Conservation (phyloP, 2,113 vertebrate genomes). For the Rana temporaria region DNA sequence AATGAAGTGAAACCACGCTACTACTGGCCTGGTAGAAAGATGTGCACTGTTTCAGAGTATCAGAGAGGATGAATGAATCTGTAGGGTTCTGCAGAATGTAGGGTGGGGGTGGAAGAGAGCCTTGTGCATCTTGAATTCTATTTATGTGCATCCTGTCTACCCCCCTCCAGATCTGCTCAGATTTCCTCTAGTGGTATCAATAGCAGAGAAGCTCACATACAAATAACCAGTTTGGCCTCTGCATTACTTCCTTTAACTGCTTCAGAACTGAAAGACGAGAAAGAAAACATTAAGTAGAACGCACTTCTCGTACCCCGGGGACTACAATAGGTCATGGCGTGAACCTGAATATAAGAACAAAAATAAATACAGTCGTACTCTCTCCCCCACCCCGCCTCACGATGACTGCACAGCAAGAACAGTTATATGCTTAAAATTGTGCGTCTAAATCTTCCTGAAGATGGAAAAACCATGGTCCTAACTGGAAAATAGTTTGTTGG, state of each 20-base stretch:
- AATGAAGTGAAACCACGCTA: too few relatives aligned
- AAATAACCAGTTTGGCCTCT: constrained; percentile 39
- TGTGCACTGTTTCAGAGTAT: background rate
- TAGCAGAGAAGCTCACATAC: constrained; percentile 22
- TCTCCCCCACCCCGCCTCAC: too few relatives aligned
- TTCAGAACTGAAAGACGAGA: background rate
- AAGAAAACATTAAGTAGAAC: background rate
- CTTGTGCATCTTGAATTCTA: constrained; percentile 39
- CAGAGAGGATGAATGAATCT: constrained; percentile 5
- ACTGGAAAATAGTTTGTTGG: too few relatives aligned
- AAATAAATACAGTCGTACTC: too few relatives aligned
- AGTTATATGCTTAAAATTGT: too few relatives aligned
- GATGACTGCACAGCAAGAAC: too few relatives aligned
- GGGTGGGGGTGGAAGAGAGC: background rate
- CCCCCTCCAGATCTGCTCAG: constrained; percentile 31
- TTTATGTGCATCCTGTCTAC: constrained; percentile 47
- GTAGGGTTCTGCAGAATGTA: background rate
- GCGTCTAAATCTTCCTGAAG: too few relatives aligned
- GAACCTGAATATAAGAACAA: too few relatives aligned
- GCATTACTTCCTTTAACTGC: constrained; percentile 49
- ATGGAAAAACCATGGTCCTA: too few relatives aligned
- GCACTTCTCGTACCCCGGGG: background rate
- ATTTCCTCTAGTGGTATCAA: constrained; percentile 50
- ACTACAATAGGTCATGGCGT: background rate
- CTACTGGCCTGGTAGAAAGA: background rate